phyloP scores from a whole-genome alignment of 2,113 vertebrate species.

The Okapia johnstoni region DNA sequence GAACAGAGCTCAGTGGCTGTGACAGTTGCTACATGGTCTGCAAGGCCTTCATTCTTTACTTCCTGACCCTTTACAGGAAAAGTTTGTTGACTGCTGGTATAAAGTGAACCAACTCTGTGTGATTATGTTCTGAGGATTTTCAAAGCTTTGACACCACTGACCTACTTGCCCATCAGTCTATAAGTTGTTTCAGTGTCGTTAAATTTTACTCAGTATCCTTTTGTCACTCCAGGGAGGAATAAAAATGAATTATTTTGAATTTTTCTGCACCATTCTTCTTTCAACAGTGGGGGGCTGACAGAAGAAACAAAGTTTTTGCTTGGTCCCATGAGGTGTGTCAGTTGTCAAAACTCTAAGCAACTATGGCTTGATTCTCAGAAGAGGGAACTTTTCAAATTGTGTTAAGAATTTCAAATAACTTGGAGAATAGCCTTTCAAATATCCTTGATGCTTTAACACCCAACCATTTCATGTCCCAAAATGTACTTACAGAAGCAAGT shows the following conservation, averaged over 20 bases:
- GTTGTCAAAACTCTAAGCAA: not conserved
- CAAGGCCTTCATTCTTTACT: not conserved
- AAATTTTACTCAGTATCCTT: not conserved
- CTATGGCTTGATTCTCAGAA: slow-evolving; percentile 15
- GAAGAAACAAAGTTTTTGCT: not conserved
- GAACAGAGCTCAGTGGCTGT: not conserved
- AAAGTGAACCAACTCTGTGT: not conserved
- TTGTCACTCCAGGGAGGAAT: not conserved
- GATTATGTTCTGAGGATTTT: not conserved
- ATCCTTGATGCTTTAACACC: not conserved
- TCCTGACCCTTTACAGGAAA: not conserved
- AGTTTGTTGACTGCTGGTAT: not conserved
- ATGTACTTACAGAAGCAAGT: slow-evolving; percentile 20
- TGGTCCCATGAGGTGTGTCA: not conserved
- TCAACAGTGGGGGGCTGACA: not conserved
- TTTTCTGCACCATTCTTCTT: not conserved
- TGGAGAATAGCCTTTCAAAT: slow-evolving; percentile 7
- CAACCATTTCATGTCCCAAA: not conserved
- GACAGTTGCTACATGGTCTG: not conserved
- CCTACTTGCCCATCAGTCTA: not conserved
- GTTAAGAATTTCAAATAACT: slow-evolving; percentile 34
- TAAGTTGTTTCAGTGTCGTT: not conserved
- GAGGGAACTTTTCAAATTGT: not conserved
- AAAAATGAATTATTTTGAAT: slow-evolving; percentile 22
- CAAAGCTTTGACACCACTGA: not conserved